Base-by-base conservation (phyloP, 2,113 vertebrate species). In the Hyperoodon ampullatus region DNA sequence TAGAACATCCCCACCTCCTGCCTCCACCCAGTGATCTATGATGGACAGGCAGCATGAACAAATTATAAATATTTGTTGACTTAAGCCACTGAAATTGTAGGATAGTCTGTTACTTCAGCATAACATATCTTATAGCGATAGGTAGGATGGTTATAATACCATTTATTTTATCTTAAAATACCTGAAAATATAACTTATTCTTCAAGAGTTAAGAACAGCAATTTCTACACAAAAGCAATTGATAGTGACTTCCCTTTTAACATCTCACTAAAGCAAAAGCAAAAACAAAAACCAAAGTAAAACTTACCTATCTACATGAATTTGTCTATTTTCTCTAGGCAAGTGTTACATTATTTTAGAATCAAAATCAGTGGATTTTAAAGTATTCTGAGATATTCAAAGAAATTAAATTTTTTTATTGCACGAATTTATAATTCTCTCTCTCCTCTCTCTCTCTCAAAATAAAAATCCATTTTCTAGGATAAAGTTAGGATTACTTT, bases 171-270 rank as follows among this genome's bases (percentile, higher is more conserved):
- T 50, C 12, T 90, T 83, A 60, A 78, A 78, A 35, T 23, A 55
- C 11, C 28, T 65, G 9, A 70, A 87, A 94, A n/a, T 26, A 65
- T 70, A 86, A 21, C 6, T 19, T 88, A 33, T 26, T 47, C 28
- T 66, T 83, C n/a, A 70, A 33, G 26, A 33, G 35, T 42, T 89
- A 75, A 88, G 58, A 81, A 15, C 26, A 84, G 30, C 9, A 68
- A 70, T 95, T 94, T 88, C 35, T 88, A 88, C 44, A 71, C 26
- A 33, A 94, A 83, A 87, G 19, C 44, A 65, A 65, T 71, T 88
- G 70, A 90, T 3, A 78, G 28, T 65, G 50, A 95, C 50, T 42
- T 86, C 7, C 24, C 30, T 85, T 92, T 80, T 58, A 63, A 80
- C 12, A 61, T 39, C 1, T 92, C 42, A 89, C 24, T 44, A 70